Conservation (phyloP, 2,797 vertebrate species). For the Spea hammondii region DNA sequence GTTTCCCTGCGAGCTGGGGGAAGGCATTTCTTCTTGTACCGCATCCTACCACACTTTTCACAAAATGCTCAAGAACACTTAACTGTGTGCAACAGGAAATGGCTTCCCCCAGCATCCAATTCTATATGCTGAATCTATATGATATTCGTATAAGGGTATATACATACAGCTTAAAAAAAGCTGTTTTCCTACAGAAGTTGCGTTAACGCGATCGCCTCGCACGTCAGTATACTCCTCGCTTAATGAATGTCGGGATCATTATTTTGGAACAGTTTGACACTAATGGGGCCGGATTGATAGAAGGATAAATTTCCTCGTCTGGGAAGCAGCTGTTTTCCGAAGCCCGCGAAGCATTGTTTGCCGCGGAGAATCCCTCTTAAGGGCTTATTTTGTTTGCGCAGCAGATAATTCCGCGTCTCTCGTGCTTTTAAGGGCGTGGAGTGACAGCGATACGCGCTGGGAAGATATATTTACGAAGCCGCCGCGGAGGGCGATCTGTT, state of each 20-base stretch:
- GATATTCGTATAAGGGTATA: no score
- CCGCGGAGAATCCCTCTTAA: conserved; percentile 41
- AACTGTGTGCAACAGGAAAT: no score
- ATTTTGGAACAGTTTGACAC: conserved; percentile 39
- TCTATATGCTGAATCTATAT: no score
- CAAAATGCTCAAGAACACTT: no score
- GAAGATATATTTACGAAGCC: conserved; percentile 27
- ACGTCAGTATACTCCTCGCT: not conserved
- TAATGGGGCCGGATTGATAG: conserved; percentile 42
- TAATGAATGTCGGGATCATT: conserved; percentile 27
- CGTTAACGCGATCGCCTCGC: no score
- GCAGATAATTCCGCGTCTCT: conserved; percentile 37
- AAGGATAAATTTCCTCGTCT: conserved; percentile 24
- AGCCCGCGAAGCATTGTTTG: conserved; percentile 27
- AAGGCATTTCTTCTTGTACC: no score
- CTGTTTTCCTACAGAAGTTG: no score
- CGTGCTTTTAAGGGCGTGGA: conserved; percentile 38
- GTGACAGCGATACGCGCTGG: conserved; percentile 12
- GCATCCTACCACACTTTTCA: no score
- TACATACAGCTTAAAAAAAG: no score
- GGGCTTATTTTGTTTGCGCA: conserved; percentile 45
- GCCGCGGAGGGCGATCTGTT: conserved; percentile 12
- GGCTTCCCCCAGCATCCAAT: no score
- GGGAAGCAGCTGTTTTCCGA: conserved; percentile 23
- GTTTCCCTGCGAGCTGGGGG: no score